Conservation (phyloP, 2,797 vertebrate species). For the Poeciliopsis gracilis region DNA sequence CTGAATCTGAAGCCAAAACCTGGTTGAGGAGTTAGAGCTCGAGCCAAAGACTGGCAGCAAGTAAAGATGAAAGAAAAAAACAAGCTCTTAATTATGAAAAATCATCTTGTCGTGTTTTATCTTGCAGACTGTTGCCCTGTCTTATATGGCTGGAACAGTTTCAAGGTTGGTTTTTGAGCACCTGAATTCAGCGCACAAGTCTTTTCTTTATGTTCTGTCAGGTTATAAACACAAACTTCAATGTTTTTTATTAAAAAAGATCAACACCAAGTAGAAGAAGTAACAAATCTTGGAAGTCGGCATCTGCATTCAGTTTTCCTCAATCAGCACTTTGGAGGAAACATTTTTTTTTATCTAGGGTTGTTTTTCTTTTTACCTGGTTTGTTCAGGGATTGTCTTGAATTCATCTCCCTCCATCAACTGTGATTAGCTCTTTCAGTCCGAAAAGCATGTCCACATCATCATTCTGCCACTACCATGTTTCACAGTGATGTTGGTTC, state of each 20-base stretch:
- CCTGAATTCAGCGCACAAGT: not conserved
- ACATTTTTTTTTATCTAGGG: not conserved
- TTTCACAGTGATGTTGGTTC: not conserved
- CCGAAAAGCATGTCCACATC: not conserved
- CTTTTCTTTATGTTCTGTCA: not conserved
- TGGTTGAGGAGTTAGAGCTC: not conserved
- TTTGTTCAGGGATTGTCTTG: not conserved
- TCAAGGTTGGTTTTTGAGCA: slow-evolving; percentile 83
- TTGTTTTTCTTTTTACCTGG: not conserved
- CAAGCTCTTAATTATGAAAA: not conserved
- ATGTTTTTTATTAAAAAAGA: not conserved
- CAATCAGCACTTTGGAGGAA: not conserved
- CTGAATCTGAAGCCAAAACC: not conserved
- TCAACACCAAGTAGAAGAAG: not conserved
- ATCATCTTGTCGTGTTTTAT: slow-evolving; percentile 26
- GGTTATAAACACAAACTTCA: not conserved
- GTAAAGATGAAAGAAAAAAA: not conserved
- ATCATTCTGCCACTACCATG: not conserved
- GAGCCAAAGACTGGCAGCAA: not conserved
- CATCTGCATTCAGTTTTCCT: not conserved
- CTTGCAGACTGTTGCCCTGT: slow-evolving; percentile 90
- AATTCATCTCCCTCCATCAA: not conserved
- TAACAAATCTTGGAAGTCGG: not conserved
- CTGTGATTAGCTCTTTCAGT: not conserved
- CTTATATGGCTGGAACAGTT: slow-evolving; percentile 91